Base-by-base conservation (phyloP, 2,797 vertebrate species). In the Anas flavirostris region DNA sequence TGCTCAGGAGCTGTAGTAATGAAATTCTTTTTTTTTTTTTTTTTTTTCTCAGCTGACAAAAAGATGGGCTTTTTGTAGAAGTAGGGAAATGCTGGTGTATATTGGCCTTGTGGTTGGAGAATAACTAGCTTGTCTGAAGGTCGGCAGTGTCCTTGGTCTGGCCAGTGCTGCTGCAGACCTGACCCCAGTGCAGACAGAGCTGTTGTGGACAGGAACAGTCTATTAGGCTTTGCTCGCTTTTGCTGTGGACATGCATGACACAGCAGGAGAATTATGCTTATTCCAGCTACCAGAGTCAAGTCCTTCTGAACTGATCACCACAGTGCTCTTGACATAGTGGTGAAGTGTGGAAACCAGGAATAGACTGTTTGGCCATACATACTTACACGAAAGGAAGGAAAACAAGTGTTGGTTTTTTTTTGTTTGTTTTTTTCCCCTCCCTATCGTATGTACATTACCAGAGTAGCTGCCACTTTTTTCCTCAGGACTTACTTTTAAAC, bases 361-460 rank as follows among this genome's bases (percentile, higher is more conserved):
- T 16, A 76, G 50, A 29, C 37, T 90, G 59, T 31, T 76, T 25
- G 16, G 18, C 29, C 70, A 1, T 33, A 26, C 5, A 7, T 5
- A 8, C 26, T 52, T 56, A 23, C 5, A 72, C 17, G n/a, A 8
- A 86, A 82, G 37, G 37, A 52, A n/a, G 33, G 26, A 25, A 85
- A 66, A 77, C 11, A 55, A 67, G 19, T 13, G 44, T 25, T 48
- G 70, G 35, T 25, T 18, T 33, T 33, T 79, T 41, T 25, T 41
- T 41, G 14, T 41, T 41, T 41, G 14, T 41, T 41, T 41, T 41
- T 41, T 14, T 48, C 10, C 10, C 22, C n/a, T 46, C 29, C 14
- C 7, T 9, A 0, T 26, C n/a, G 7, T 67, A 39, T 0, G 0
- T 6, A 12, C 52, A 14, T 77, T 90, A 43, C 55, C 82, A 11